Percentiles rank a stretch among this genome's conserved stretches.
These are phyloP conservation scores for Apostichopus leukothele DNA, from an alignment of 53 echinoderm and acorn worm genomes.

Conservation along the genomic window DNA sequence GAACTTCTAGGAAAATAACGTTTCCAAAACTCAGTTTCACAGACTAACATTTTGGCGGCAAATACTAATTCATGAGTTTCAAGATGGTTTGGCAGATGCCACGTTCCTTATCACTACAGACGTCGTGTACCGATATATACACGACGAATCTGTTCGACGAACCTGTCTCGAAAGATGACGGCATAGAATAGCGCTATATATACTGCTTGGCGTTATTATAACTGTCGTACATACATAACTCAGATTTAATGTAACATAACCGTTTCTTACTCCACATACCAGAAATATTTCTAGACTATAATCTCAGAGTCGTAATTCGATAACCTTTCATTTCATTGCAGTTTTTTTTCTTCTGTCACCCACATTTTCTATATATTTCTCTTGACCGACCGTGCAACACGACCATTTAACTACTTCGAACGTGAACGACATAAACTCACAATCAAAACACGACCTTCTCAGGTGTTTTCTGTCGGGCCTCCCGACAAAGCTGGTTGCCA, in stretches of 20 bases:
- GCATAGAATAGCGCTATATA: too few species aligned
- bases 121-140: too few species aligned
- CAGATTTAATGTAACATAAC: slow-evolving; percentile 11
- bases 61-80: too few species aligned
- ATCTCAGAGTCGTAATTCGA: slow-evolving; percentile 6
- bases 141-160: too few species aligned
- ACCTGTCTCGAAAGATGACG: too few species aligned
- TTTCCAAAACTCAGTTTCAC: too few species aligned
- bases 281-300: not conserved
- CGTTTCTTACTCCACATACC: slow-evolving; percentile 14
- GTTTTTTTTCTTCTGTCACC: not conserved
- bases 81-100: too few species aligned
- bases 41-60: too few species aligned
- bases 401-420: not conserved
- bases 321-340: slow-evolving; percentile 8
- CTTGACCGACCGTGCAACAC: slow-evolving; percentile 14
- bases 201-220: too few species aligned
- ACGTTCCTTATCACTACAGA: too few species aligned
- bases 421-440: slow-evolving; percentile 1
- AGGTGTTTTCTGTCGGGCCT: slow-evolving; percentile 28
- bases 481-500: not conserved
- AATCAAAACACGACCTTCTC: slow-evolving; percentile 5
- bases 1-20: too few species aligned
- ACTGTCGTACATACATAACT: not conserved
- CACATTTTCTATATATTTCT: slow-evolving; percentile 6